Percentiles rank a stretch among this genome's conserved stretches.
Evolutionary conservation across 2,888 invertebrate genomes (phyloP).

Genomic region (Dichetophora obliterata): DNA sequence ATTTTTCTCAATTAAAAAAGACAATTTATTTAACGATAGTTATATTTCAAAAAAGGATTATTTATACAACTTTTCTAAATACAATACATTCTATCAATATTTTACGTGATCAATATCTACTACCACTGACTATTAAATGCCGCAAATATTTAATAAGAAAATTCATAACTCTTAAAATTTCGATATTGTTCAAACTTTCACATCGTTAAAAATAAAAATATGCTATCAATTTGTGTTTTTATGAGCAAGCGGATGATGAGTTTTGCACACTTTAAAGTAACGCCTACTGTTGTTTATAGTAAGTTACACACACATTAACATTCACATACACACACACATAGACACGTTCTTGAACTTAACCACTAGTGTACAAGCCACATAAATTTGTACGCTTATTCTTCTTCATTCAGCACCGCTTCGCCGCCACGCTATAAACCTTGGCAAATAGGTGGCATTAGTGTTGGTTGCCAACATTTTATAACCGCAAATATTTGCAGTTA

Average conservation of each 20-base stretch:
- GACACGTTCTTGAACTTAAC: constrained; percentile 9
- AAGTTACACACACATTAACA: not conserved
- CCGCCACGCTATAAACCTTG: not conserved
- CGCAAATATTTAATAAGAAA: too few relatives aligned
- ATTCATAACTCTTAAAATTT: too few relatives aligned
- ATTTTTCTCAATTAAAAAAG: too few relatives aligned
- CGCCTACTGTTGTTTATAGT: constrained; percentile 1
- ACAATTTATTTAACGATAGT: too few relatives aligned
- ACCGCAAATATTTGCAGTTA: constrained; percentile 33
- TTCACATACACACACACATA: not conserved
- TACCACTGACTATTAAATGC: too few relatives aligned
- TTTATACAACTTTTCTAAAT: too few relatives aligned
- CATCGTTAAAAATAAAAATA: not conserved
- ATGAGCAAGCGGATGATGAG: not conserved
- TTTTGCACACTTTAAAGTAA: constrained; percentile 13
- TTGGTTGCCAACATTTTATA: constrained; percentile 16
- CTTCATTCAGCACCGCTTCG: not conserved
- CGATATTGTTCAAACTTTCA: not conserved
- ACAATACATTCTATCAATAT: too few relatives aligned
- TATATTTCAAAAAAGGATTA: too few relatives aligned
- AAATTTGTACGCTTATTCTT: constrained; percentile 16
- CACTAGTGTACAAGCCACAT: not conserved
- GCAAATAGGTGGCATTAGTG: constrained; percentile 22
- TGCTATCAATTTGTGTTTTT: constrained; percentile 17
- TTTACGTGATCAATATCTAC: too few relatives aligned